Conservation (phyloP, 2,113 vertebrate species). For the Centropus unirufus region DNA sequence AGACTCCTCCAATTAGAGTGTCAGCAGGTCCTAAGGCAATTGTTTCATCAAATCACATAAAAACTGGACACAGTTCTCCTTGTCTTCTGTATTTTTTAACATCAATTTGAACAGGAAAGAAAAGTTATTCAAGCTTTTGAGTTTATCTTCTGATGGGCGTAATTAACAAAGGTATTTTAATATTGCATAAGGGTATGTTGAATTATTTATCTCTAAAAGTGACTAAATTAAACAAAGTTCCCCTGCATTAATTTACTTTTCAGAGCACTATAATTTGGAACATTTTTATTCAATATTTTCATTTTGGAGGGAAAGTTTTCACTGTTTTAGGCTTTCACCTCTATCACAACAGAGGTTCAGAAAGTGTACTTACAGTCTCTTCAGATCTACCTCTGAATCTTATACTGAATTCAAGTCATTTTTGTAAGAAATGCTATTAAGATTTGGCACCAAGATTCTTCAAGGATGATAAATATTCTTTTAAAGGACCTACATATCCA, state of each 20-base stretch:
- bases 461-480: slow-evolving; percentile 75
- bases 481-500: slow-evolving; percentile 59
- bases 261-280: accelerated
- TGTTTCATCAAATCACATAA: slow-evolving; percentile 11
- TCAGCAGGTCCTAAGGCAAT: slow-evolving; percentile 29
- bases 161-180: slow-evolving; percentile 6
- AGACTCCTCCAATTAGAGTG: slow-evolving; percentile 19
- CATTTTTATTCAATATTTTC: background rate
- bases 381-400: slow-evolving; percentile 62
- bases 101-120: background rate
- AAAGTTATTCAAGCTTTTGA: no score
- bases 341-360: slow-evolving; percentile 7
- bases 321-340: slow-evolving; percentile 20
- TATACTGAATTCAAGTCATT: slow-evolving; percentile 69
- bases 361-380: slow-evolving; percentile 9
- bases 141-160: background rate
- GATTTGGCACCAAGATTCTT: slow-evolving; percentile 74
- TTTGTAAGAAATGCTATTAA: slow-evolving; percentile 77
- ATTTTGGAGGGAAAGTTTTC: background rate
- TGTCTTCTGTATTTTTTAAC: background rate
- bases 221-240: background rate
- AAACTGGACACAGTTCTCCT: background rate
- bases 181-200: background rate
- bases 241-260: background rate
- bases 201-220: background rate